Conservation (phyloP, 2,797 vertebrate genomes). For the Petrocephalus sullivani region DNA sequence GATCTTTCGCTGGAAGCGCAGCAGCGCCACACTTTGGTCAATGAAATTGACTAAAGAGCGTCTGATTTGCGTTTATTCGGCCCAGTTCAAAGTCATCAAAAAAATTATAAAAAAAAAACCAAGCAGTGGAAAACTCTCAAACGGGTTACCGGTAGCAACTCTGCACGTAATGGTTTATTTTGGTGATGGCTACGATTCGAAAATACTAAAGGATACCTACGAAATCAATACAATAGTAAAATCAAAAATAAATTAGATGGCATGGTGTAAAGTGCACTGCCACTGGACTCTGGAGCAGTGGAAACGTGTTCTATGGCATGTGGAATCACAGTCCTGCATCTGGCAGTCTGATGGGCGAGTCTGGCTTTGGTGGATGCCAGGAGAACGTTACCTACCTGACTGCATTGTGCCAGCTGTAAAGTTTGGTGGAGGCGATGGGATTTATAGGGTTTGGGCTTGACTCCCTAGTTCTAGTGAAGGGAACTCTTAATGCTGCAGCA, state of each 20-base stretch:
- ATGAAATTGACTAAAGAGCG: background rate
- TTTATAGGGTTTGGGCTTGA: background rate
- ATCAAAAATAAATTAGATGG: background rate
- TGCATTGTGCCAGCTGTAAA: background rate
- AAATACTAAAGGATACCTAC: background rate
- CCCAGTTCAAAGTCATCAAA: background rate
- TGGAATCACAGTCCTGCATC: background rate
- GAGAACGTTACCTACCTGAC: background rate
- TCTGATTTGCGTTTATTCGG: background rate
- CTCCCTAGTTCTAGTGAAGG: background rate
- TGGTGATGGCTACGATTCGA: background rate
- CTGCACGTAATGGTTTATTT: background rate
- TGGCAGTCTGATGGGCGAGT: background rate
- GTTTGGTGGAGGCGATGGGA: background rate
- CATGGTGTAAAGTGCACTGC: background rate
- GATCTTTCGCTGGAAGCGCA: background rate
- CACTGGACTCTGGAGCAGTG: background rate
- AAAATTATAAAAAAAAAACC: background rate
- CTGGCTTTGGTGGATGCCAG: background rate
- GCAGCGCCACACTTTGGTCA: constrained; percentile 1
- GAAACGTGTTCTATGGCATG: background rate
- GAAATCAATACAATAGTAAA: too few relatives aligned
- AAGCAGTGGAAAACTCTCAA: background rate
- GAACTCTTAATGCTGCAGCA: too few relatives aligned
- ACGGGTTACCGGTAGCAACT: background rate